A percentile compares a stretch with the other conserved stretches of the same genome.
These are phyloP conservation scores for Achatina immaculata DNA, from an alignment of 1,140 invertebrate species.

Conservation along the genomic window DNA sequence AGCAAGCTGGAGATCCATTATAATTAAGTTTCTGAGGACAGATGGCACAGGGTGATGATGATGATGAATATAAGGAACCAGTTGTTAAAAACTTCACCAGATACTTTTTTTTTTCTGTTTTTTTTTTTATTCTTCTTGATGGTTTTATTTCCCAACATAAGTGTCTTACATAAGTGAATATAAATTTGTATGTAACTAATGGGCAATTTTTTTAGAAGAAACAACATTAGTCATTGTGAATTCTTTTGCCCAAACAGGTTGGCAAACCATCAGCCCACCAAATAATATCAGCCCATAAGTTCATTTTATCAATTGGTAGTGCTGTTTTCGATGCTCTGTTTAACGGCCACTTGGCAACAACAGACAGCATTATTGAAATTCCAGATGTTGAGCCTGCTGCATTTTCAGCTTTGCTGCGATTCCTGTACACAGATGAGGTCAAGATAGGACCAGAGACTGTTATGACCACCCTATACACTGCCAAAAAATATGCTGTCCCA, in stretches of 20 bases:
- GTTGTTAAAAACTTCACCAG: too few species aligned
- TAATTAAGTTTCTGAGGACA: too few species aligned
- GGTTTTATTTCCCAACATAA: too few species aligned
- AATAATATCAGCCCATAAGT: constrained; percentile 86
- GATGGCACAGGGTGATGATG: too few species aligned
- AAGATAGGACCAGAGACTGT: constrained; percentile 88
- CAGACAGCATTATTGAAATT: constrained; percentile 82
- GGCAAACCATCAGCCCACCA: constrained; percentile 77
- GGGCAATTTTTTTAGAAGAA: too few species aligned
- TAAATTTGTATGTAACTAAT: too few species aligned
- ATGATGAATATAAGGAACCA: too few species aligned
- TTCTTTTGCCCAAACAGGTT: constrained; percentile 42
- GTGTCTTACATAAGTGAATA: too few species aligned
- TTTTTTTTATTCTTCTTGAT: too few species aligned
- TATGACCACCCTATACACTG: constrained; percentile 88
- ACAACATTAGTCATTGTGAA: too few species aligned
- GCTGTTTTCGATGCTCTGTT: constrained; percentile 92
- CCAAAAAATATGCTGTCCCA: constrained; percentile 89
- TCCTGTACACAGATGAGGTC: constrained; percentile 88
- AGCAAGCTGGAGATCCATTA: too few species aligned
- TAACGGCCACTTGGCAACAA: constrained; percentile 79
- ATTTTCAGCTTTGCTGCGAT: constrained; percentile 73
- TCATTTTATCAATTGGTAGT: constrained; percentile 85
- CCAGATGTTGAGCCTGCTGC: constrained; percentile 88
- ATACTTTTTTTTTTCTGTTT: too few species aligned